phyloP scores from a whole-genome alignment of 2,797 vertebrate species.

The Cottoperca gobio region DNA sequence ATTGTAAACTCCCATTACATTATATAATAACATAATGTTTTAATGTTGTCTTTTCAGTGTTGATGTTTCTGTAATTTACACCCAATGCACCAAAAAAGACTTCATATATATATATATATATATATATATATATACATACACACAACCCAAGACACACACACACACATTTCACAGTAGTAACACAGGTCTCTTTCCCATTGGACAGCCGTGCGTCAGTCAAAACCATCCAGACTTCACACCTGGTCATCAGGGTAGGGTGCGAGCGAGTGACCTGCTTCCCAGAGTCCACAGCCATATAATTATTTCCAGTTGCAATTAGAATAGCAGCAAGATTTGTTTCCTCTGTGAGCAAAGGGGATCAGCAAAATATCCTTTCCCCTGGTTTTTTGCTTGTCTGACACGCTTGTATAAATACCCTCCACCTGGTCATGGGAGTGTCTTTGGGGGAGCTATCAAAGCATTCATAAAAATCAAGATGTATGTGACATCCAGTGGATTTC shows the following conservation, averaged over 20 bases:
- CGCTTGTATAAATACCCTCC: conserved; percentile 82
- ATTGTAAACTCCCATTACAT: background rate
- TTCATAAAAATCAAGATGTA: conserved; percentile 87
- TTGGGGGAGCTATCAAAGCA: conserved; percentile 84
- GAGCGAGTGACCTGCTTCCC: conserved; percentile 79
- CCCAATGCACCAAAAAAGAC: background rate
- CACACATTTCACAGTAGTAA: conserved; percentile 32
- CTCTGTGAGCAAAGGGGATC: conserved; percentile 71
- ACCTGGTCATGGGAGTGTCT: conserved; percentile 83
- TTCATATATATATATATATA: background rate
- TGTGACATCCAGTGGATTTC: conserved; percentile 83
- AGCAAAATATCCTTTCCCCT: conserved; percentile 75
- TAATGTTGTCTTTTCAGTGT: background rate
- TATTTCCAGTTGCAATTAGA: conserved; percentile 88
- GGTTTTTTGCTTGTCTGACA: conserved; percentile 77
- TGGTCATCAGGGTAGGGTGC: conserved; percentile 69
- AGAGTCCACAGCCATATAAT: conserved; percentile 80
- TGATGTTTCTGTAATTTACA: conserved; percentile 3
- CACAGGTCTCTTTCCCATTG: conserved; percentile 45
- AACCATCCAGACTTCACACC: conserved; percentile 72
- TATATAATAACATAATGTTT: background rate
- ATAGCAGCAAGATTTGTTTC: conserved; percentile 67
- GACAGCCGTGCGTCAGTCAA: conserved; percentile 74
- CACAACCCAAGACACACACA: background rate
- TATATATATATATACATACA: no score